phyloP scores from a whole-genome alignment of 2,113 vertebrate genomes.

The Campylorhamphus procurvoides region DNA sequence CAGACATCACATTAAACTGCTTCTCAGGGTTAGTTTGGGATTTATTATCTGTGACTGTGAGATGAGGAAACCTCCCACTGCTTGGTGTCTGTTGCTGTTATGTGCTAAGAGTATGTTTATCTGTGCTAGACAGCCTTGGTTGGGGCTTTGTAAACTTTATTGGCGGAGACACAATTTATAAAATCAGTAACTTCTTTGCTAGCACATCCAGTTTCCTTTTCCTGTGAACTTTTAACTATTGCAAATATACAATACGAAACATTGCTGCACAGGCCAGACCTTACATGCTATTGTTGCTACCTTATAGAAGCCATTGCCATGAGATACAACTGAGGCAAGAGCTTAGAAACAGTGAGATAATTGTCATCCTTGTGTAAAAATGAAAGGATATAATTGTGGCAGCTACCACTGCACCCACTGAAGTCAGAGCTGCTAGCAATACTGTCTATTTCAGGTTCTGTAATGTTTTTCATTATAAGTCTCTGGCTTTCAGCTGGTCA shows the following conservation, averaged over 20 bases:
- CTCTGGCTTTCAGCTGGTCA: neutral
- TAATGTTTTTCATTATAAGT: neutral
- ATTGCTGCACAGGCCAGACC: neutral
- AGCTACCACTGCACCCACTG: neutral
- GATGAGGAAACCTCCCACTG: neutral
- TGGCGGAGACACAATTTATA: neutral
- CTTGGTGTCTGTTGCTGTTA: neutral
- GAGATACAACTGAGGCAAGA: neutral
- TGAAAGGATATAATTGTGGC: neutral
- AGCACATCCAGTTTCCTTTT: neutral
- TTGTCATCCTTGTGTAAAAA: neutral
- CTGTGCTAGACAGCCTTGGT: neutral
- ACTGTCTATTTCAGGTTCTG: neutral
- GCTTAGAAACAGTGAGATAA: neutral
- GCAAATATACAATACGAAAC: neutral
- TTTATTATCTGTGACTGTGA: neutral
- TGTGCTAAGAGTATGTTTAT: neutral
- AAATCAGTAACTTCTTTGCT: neutral
- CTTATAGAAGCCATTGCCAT: neutral
- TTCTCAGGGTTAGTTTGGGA: neutral
- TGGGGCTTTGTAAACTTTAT: neutral
- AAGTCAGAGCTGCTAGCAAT: neutral
- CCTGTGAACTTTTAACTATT: neutral
- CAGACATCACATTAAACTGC: neutral
- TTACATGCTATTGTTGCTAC: rapidly evolving